Evolutionary conservation across 2,113 vertebrate genomes (phyloP).

Genomic region (Eretmochelys imbricata): DNA sequence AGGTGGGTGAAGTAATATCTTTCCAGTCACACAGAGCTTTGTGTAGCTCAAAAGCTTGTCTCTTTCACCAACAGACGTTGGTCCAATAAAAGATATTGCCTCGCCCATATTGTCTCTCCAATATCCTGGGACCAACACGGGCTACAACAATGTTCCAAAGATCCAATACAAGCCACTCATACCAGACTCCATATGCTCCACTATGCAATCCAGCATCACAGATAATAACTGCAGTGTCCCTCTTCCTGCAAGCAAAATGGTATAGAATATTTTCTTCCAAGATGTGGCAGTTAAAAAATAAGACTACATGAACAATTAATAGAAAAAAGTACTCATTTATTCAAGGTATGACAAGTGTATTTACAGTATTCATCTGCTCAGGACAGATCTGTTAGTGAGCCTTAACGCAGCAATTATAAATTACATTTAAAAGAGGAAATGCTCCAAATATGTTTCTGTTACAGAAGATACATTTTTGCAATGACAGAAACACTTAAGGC

Average conservation of each 20-base stretch:
- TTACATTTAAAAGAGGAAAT: constrained; percentile 73
- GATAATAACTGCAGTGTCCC: neutral
- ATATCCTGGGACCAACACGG: neutral
- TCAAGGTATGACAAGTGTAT: constrained; percentile 84
- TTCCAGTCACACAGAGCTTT: neutral
- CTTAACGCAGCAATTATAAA: constrained; percentile 76
- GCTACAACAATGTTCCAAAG: neutral
- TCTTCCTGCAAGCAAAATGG: neutral
- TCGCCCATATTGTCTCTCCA: neutral
- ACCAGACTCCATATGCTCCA: neutral
- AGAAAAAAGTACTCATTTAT: constrained; percentile 84
- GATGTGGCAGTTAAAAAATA: neutral
- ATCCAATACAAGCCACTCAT: neutral
- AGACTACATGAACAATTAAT: constrained; percentile 47
- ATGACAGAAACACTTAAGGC: constrained; percentile 77
- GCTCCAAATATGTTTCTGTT: constrained; percentile 76
- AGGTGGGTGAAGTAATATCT: neutral
- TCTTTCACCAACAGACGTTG: neutral
- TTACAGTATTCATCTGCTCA: constrained; percentile 79
- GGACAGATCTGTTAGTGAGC: constrained; percentile 59
- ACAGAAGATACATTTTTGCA: constrained; percentile 71
- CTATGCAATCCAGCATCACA: neutral
- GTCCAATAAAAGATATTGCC: neutral
- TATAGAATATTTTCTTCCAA: neutral
- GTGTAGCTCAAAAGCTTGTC: neutral